Evolutionary conservation across 2,888 invertebrate species (phyloP).

Genomic region (Nemurella pictetii): DNA sequence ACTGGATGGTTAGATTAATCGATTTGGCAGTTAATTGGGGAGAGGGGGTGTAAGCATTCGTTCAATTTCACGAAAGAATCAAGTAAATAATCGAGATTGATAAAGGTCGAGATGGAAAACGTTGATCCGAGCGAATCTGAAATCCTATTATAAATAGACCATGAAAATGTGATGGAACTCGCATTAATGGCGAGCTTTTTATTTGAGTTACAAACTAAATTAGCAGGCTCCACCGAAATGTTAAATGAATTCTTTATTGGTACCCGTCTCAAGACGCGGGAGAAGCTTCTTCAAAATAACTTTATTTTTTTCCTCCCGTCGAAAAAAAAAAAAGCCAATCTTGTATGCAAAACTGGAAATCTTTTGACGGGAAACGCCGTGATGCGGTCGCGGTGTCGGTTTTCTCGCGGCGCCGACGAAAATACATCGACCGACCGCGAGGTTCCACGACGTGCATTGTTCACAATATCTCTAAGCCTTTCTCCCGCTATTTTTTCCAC

Average conservation of each 20-base stretch:
- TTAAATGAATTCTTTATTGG: background rate
- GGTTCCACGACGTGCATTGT: background rate
- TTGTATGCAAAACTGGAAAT: background rate
- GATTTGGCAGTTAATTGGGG: background rate
- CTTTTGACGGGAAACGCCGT: background rate
- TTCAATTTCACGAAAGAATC: background rate
- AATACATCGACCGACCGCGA: background rate
- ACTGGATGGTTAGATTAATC: background rate
- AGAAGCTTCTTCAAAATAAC: background rate
- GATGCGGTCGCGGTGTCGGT: background rate
- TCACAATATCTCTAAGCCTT: background rate
- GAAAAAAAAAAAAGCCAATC: background rate
- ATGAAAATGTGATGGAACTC: background rate
- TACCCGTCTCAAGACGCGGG: background rate
- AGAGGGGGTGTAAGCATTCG: background rate
- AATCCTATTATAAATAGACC: background rate
- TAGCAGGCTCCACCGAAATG: background rate
- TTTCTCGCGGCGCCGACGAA: background rate
- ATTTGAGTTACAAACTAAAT: background rate
- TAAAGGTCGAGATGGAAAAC: background rate
- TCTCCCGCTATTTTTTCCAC: background rate
- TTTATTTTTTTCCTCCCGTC: background rate
- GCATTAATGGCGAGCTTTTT: background rate
- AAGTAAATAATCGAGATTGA: background rate
- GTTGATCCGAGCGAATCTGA: background rate